Percentiles rank a stretch among this genome's conserved stretches.
Conservation (phyloP, 2,797 vertebrate species). For the Brotula barbata region DNA sequence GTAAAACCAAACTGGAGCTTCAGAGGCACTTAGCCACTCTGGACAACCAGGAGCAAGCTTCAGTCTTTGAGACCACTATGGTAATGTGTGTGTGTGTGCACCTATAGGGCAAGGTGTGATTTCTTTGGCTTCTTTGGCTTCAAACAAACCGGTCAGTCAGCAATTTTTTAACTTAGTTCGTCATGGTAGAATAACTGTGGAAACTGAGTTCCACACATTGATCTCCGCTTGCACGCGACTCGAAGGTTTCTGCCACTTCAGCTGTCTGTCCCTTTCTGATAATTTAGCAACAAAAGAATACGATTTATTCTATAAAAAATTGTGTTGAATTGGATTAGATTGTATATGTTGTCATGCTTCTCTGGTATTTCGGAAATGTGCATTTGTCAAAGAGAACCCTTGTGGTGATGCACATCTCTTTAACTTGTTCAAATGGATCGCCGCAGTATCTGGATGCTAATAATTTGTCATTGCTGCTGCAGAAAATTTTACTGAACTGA, state of each 20-base stretch:
- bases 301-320: too few relatives aligned
- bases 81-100: constrained; percentile 70
- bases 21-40: constrained; percentile 91
- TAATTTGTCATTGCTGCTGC: neutral
- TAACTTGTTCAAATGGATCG: neutral
- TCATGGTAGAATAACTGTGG: constrained; percentile 19
- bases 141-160: constrained; percentile 26
- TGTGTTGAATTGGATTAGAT: too few relatives aligned
- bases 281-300: too few relatives aligned
- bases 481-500: neutral
- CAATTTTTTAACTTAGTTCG: neutral
- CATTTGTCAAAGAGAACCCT: neutral
- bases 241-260: neutral
- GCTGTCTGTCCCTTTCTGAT: neutral
- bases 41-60: constrained; percentile 90
- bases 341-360: neutral
- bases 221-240: neutral
- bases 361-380: neutral
- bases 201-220: neutral
- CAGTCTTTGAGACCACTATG: constrained; percentile 91
- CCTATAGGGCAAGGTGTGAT: constrained; percentile 1
- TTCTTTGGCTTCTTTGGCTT: constrained; percentile 7
- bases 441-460: neutral
- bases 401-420: neutral
- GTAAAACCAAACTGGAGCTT: constrained; percentile 92